Base-by-base conservation (phyloP, 2,113 vertebrate species). In the Peromyscus californicus region DNA sequence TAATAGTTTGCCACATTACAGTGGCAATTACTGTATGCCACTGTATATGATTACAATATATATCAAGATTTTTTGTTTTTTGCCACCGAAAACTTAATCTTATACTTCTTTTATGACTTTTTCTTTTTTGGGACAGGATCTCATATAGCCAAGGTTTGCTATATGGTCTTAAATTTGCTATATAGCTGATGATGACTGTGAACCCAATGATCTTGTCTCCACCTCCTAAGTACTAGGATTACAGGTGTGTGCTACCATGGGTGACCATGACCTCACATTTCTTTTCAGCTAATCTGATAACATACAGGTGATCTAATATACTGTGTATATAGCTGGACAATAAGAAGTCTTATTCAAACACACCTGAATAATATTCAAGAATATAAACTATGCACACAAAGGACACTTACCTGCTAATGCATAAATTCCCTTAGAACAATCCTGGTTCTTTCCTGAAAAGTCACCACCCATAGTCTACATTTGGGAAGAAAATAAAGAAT, bases 391-490 rank as follows among this genome's bases (percentile, higher is more conserved):
- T 51, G 94, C 82, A 1, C 10, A 91, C 72, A 96, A 97, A 95
- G 31, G 11, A 65, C 7, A 86, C 89, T 98, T 84, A 99, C 99
- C 99, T 95, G 99, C 99, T 97, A 99, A 98, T 31, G 99, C 99
- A 95, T 99, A 99, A 98, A 99, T 99, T 96, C 99, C 99, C 98
- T 99, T 99, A 93, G 99, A 99, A 98, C 99, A 99, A 98, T 99
- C 99, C 98, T 99, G 99, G 97, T 99, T 99, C 99, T 99, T 99
- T 96, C 99, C 99, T 4, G 99, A 99, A 98, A 99, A 99, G 97
- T 99, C 99, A 22, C 99, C 99, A 96, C 99, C 99, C 99, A 99
- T 99, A 8, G 99, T 99, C 99, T 99, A 69, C 76, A 98, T 95
- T 36, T 91, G 92, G 87, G 94, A 89, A 90, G 31, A 95, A 83